Base-by-base conservation (phyloP, 2,888 invertebrate genomes). In the Xestia ashworthii region DNA sequence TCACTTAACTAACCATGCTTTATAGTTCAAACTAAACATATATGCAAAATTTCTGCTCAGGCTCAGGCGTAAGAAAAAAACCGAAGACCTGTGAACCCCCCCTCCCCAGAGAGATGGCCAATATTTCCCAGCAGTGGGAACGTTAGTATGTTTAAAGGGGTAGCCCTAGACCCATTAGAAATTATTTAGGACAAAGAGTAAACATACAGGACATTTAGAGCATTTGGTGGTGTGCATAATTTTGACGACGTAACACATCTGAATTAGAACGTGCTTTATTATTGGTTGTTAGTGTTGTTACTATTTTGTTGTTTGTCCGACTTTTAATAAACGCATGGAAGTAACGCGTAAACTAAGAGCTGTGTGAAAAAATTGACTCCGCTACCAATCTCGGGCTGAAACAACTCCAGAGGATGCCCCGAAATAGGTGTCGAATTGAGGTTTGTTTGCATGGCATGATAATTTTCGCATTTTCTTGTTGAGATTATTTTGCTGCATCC, bases 201-300 rank as follows among this genome's bases (percentile, higher is more conserved):
- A 67, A 44, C 60, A 66, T 19, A 38, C 65, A 44, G 55, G n/a
- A 58, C 64, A 76, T 72, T 74, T 50, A 62, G 62, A 22, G 46
- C 79, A 66, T 66, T 71, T 38, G 16, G 19, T 1, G 4, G 53
- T 62, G 12, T 58, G 77, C 48, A 74, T 73, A 71, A 73, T 65
- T 58, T 22, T 4, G n/a, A 53, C 62, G 14, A 41, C 4, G 81
- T 67, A 5, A 80, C 86, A 85, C 46, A 78, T 80, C 66, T 62
- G 64, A 68, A 81, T 77, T 76, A 70, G 65, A 65, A 74, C 74
- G 74, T 77, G 53, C 22, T n/a, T 58, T 80, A 80, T 70, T 66
- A 68, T 72, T 64, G 64, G 53, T 75, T 70, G 60, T 38, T 9
- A 62, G 19, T 38, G 16, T 64, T 41, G 9, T 66, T 38, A n/a